Evolutionary conservation across 1,140 invertebrate genomes (phyloP), one percentile per base, ranked within the genome.

Genomic region (Drosophila pectinifera): DNA sequence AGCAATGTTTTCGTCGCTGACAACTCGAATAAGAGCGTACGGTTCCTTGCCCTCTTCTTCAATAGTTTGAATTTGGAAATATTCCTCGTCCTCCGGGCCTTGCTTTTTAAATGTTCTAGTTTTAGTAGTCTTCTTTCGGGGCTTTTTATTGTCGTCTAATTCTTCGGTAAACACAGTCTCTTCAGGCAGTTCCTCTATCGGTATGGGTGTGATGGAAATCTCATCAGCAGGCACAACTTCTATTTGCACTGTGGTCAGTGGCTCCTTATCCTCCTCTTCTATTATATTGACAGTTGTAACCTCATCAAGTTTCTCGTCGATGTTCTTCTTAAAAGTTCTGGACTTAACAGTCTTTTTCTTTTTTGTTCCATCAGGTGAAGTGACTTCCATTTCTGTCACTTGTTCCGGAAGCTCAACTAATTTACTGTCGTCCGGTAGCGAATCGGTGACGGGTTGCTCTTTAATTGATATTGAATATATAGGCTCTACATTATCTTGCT

Each of bases 21-120:
- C 81, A 64, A 91, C 85, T 38, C 89, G 82, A 16, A 93, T 88
- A 55, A 67, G 82, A 59, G 85, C 92, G 67, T 74, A 78, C 75
- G 89, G 88, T 70, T 92, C 92, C 80, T 92, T 75, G 57, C 91
- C 88, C 68, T 93, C 92, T 79, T 93, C 92, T 67, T 93, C 93
- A 20, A 93, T 59, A 16, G 92, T 92, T 68, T 84, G 75, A 58
- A 93, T 91, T 84, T 93, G 91, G 55, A 91, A 92, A 51, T 82
- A 88, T 80, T 93, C 81, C 6, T 91, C 86, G 20, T 91, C 80
- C 4, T 81, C 59, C 2, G 90, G 88, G 11, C 73, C 68, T 45
- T 88, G 83, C 49, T 91, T 93, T 61, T 92, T 92, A 24, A 90
- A 91, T 56, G 85, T 88, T 43, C 86, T 49, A 4, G 84, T 92